Conservation (phyloP, 1,140 invertebrate species). For the Augochlora pura region DNA sequence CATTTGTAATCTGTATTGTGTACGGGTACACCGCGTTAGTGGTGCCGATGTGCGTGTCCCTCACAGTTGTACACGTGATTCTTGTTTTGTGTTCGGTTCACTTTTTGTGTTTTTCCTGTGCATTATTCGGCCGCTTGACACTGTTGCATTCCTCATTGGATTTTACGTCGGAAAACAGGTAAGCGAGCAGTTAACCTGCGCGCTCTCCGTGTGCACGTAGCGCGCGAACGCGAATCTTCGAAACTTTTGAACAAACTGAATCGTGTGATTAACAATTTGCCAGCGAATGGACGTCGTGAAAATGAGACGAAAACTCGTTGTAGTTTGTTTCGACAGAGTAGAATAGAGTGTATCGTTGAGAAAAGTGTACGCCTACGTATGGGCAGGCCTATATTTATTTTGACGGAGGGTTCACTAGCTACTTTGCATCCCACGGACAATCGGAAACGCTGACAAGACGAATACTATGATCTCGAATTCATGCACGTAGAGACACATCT, state of each 20-base stretch:
- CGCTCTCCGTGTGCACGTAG: conserved; percentile 15
- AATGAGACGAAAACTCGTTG: neutral
- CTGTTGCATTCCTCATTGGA: conserved; percentile 13
- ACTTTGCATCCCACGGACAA: conserved; percentile 37
- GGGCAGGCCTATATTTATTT: conserved; percentile 53
- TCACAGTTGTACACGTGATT: conserved; percentile 66
- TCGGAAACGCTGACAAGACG: conserved; percentile 10
- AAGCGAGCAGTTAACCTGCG: conserved; percentile 15
- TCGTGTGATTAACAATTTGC: neutral
- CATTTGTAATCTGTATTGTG: conserved; percentile 76
- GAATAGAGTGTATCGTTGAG: conserved; percentile 27
- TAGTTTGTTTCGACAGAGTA: conserved; percentile 23
- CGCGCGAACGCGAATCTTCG: conserved; percentile 39
- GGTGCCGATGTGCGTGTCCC: conserved; percentile 74
- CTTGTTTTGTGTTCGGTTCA: conserved; percentile 64
- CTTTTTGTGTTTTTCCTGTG: conserved; percentile 65
- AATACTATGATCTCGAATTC: conserved; percentile 9
- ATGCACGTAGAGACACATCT: neutral
- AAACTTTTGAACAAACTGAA: conserved; percentile 18
- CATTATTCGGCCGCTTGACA: conserved; percentile 41
- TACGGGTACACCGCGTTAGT: conserved; percentile 71
- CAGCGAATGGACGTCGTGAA: neutral
- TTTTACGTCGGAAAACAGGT: conserved; percentile 46
- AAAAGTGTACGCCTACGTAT: conserved; percentile 53
- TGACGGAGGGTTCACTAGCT: conserved; percentile 39